Conservation (phyloP, 2,888 invertebrate genomes). For the Anoplius nigerrimus region DNA sequence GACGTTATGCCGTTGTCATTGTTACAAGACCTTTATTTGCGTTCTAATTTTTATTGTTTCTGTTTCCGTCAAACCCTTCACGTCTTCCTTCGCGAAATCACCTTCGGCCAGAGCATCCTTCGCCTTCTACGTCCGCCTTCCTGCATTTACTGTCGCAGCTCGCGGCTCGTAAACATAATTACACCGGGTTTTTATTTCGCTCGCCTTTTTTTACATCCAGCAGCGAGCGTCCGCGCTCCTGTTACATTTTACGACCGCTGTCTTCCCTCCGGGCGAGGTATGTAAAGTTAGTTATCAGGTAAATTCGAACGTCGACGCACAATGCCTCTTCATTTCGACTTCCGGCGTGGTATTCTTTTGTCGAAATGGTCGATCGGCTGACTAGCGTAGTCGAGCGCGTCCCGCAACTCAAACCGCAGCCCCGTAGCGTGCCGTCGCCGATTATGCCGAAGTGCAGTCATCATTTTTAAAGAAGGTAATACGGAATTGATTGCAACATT, state of each 20-base stretch:
- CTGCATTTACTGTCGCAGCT: constrained; percentile 59
- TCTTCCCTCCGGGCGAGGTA: constrained; percentile 56
- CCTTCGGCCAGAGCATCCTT: constrained; percentile 32
- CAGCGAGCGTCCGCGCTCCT: constrained; percentile 45
- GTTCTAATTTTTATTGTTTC: too few species aligned
- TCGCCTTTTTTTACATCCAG: constrained; percentile 27
- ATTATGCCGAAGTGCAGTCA: too few species aligned
- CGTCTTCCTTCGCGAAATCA: constrained; percentile 8
- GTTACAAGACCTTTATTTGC: too few species aligned
- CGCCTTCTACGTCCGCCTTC: constrained; percentile 35
- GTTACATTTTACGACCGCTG: constrained; percentile 62
- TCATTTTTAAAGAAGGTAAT: too few species aligned
- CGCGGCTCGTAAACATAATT: constrained; percentile 67
- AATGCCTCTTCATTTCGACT: background rate
- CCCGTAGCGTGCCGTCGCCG: too few species aligned
- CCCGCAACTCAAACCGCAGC: too few species aligned
- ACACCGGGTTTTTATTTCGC: constrained; percentile 53
- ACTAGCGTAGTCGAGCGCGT: too few species aligned
- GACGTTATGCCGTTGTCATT: too few species aligned
- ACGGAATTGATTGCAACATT: too few species aligned
- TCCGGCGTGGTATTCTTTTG: too few species aligned
- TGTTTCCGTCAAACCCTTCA: background rate
- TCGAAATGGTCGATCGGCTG: too few species aligned
- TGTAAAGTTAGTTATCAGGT: constrained; percentile 62
- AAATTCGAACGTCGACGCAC: constrained; percentile 25